A percentile compares a stretch with the other conserved stretches of the same genome.
phyloP scores from a whole-genome alignment of 2,113 vertebrate genomes.

The Tiliqua scincoides region DNA sequence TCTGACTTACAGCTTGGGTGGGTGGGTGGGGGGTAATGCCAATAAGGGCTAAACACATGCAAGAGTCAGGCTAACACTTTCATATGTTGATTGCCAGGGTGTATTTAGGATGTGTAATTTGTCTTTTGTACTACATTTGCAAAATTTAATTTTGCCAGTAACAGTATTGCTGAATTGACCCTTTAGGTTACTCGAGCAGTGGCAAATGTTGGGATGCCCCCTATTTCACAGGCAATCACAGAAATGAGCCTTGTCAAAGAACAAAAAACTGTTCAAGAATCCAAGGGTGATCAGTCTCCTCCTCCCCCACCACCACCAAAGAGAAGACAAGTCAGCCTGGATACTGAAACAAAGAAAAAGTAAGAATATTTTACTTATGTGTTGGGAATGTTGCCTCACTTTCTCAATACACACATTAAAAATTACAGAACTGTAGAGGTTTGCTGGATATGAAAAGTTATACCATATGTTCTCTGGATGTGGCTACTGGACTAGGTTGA shows the following conservation, averaged over 20 bases:
- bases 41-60: no score
- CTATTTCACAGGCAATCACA: constrained; percentile 75
- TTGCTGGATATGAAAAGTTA: neutral
- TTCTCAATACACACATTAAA: neutral
- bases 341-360: constrained; percentile 84
- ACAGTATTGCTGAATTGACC: constrained; percentile 13
- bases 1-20: no score
- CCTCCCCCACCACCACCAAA: constrained; percentile 83
- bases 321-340: constrained; percentile 86
- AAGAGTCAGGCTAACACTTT: no score
- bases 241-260: constrained; percentile 71
- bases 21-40: no score
- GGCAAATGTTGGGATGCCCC: constrained; percentile 81
- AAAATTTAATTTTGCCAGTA: neutral
- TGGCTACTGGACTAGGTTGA: neutral
- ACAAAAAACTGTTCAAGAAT: constrained; percentile 59
- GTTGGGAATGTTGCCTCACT: neutral
- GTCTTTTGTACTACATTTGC: neutral
- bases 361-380: constrained; percentile 68
- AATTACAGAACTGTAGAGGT: neutral
- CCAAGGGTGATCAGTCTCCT: constrained; percentile 79
- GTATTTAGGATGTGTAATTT: constrained; percentile 14
- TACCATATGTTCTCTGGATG: neutral
- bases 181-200: constrained; percentile 88
- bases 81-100: neutral